A percentile compares a stretch with the other conserved stretches of the same genome.
These are phyloP conservation scores for Otolemur garnettii DNA, from an alignment of 2,113 vertebrate species.

Conservation along the genomic window DNA sequence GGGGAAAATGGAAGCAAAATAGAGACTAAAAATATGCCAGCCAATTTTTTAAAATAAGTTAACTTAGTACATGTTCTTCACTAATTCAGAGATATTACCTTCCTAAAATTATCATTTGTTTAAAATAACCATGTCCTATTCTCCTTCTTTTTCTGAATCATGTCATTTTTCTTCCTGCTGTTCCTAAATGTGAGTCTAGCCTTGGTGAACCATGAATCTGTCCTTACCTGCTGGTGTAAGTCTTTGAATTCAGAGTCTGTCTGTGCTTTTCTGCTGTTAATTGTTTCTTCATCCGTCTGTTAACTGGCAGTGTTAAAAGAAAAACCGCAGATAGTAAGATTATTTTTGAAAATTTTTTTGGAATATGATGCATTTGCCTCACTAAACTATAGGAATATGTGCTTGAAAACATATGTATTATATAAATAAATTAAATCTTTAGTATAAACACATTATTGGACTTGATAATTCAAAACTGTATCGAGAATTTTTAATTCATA, in stretches of 20 bases:
- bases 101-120: background rate
- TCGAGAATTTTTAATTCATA: conserved; percentile 5
- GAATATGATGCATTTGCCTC: background rate
- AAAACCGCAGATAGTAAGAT: background rate
- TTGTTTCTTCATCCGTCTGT: conserved; percentile 46
- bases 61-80: background rate
- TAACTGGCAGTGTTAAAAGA: conserved; percentile 18
- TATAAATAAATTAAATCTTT: background rate
- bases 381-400: background rate
- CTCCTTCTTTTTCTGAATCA: background rate
- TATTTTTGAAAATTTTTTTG: background rate
- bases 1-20: conserved; percentile 27
- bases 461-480: background rate
- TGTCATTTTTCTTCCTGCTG: background rate
- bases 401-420: background rate
- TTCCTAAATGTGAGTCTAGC: background rate
- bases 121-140: background rate
- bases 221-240: conserved; percentile 44
- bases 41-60: conserved; percentile 19
- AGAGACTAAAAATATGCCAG: background rate
- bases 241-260: conserved; percentile 23
- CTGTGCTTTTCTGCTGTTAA: conserved; percentile 43
- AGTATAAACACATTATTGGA: background rate
- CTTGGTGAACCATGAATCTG: background rate
- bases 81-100: background rate